These are phyloP conservation scores for Orgyia antiqua DNA, from an alignment of 2,888 invertebrate species.

Conservation along the genomic window DNA sequence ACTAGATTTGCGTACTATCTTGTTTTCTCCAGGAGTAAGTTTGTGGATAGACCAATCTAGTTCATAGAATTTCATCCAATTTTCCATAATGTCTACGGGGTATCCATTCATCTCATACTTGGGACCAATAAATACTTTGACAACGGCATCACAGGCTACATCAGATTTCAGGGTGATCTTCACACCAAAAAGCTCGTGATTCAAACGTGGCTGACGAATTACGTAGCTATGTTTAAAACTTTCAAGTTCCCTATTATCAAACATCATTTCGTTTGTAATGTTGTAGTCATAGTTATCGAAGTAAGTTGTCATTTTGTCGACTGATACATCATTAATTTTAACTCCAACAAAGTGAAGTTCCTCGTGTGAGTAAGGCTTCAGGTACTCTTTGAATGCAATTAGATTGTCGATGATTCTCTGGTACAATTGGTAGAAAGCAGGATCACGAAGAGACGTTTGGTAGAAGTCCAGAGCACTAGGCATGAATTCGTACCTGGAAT, in stretches of 20 bases:
- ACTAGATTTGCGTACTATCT: conserved; percentile 80
- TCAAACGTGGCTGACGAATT: conserved; percentile 83
- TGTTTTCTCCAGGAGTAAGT: conserved; percentile 80
- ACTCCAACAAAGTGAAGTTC: conserved; percentile 79
- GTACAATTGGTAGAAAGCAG: conserved; percentile 83
- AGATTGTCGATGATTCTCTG: conserved; percentile 78
- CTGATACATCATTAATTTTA: conserved; percentile 77
- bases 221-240: conserved; percentile 58
- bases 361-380: conserved; percentile 77
- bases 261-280: conserved; percentile 72
- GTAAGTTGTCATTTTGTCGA: conserved; percentile 80
- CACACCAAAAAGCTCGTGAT: conserved; percentile 82
- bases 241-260: conserved; percentile 42
- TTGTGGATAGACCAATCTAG: conserved; percentile 79
- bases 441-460: conserved; percentile 83
- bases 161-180: conserved; percentile 79
- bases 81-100: conserved; percentile 69
- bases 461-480: conserved; percentile 81
- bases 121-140: conserved; percentile 84
- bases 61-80: conserved; percentile 79
- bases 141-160: conserved; percentile 73
- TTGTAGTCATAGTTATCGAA: conserved; percentile 82
- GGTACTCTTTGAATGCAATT: conserved; percentile 77
- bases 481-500: conserved; percentile 50
- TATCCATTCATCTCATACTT: conserved; percentile 80